Evolutionary conservation across 2,113 vertebrate species (phyloP), one percentile per base, ranked within the genome.

Genomic region (Actinemys pallida): DNA sequence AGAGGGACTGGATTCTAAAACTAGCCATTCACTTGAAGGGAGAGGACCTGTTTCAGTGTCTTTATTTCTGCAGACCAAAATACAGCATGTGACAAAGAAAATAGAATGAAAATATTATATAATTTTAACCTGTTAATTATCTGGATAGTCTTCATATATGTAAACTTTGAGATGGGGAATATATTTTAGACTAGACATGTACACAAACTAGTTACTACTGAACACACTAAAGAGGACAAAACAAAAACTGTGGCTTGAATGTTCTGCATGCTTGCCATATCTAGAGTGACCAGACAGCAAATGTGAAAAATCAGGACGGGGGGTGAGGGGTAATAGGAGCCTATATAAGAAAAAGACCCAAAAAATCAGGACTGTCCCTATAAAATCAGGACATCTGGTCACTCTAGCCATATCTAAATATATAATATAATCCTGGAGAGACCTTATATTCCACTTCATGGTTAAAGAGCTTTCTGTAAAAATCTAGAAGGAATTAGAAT

Each of bases 61-160:
- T 65, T 78, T n/a, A 11, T 9, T 65, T 25, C 8, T 56, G 1
- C 75, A 35, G 22, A 54, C 6, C 81, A 13, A n/a, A 78, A 80
- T 91, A 52, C 4, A 31, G 6, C 17, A 39, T 39, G 25, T 2
- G 12, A 83, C 39, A 17, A 69, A 82, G 52, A 50, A 80, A 24
- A 19, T 10, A 16, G 2, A 84, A 69, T 69, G 35, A 69, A 69
- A 47, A 2, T 10, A n/a, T 80, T 93, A 20, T 92, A 10, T 17
- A 52, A 0, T 62, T 92, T 19, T 72, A 62, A 56, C 2, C 1
- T 76, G 42, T 1, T 75, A 19, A 3, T 4, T 54, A 13, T 22
- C 31, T 80, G 57, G 80, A 6, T 1, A 6, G 7, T 25, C 8
- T 81, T 92, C 14, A 53, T 69, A 90, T 5, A 39, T 2, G 22